These are phyloP conservation scores for Muntiacus muntjak DNA, from an alignment of 2,113 vertebrate species.

Conservation along the genomic window DNA sequence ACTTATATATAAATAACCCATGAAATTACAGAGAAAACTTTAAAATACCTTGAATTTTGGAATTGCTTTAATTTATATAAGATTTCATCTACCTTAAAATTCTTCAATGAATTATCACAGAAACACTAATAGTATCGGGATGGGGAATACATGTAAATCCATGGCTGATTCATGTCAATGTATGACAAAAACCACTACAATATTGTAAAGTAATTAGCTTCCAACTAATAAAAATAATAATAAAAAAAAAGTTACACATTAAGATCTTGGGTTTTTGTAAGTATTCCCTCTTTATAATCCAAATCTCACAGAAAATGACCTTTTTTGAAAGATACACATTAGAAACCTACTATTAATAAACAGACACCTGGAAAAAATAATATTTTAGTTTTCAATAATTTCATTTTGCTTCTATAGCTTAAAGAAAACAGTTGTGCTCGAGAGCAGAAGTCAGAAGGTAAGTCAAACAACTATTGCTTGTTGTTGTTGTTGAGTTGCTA, in stretches of 20 bases:
- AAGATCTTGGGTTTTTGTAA: neutral
- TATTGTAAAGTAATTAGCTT: too few species aligned
- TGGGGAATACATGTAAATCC: too few species aligned
- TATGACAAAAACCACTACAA: too few species aligned
- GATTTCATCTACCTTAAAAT: neutral
- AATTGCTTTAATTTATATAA: neutral
- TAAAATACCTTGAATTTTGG: neutral
- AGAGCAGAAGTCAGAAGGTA: neutral
- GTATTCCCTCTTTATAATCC: neutral
- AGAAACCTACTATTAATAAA: neutral
- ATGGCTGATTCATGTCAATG: too few species aligned
- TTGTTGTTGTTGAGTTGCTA: neutral
- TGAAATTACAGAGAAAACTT: neutral
- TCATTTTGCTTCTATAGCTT: neutral
- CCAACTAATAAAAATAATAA: too few species aligned
- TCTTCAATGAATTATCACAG: neutral
- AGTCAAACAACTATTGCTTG: neutral
- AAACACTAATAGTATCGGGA: neutral
- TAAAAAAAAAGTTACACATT: neutral
- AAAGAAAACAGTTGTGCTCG: neutral
- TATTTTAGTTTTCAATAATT: neutral
- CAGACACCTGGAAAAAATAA: neutral
- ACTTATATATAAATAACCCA: neutral
- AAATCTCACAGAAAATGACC: neutral
- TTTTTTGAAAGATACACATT: neutral